phyloP scores from a whole-genome alignment of 37 sponge, comb jelly and placozoan species.

The Agelas oroides region DNA sequence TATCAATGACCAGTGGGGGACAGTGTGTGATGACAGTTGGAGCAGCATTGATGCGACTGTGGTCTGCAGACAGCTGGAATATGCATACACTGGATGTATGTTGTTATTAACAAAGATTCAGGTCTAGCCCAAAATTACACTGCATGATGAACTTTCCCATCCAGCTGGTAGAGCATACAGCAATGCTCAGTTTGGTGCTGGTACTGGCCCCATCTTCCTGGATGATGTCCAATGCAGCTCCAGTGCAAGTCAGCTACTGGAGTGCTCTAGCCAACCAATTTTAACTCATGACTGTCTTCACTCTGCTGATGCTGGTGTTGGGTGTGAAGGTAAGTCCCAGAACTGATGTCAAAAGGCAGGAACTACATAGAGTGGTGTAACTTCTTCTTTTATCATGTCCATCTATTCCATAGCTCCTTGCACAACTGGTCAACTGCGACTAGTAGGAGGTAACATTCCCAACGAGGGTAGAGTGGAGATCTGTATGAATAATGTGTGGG shows the following conservation, averaged over 20 bases:
- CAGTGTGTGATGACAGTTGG: not conserved
- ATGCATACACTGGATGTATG: too few relatives aligned
- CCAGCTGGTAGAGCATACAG: not conserved
- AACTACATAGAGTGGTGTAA: not conserved
- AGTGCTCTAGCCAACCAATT: too few relatives aligned
- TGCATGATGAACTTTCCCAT: too few relatives aligned
- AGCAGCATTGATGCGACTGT: not conserved
- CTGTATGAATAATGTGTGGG: constrained; percentile 14
- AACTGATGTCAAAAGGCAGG: not conserved
- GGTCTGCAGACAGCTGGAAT: not conserved
- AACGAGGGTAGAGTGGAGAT: not conserved
- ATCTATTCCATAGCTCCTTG: too few relatives aligned
- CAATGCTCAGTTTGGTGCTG: too few relatives aligned
- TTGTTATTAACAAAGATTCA: too few relatives aligned
- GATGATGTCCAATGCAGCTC: too few relatives aligned
- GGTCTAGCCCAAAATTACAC: too few relatives aligned
- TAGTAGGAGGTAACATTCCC: not conserved
- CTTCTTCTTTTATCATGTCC: too few relatives aligned
- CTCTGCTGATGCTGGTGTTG: constrained; percentile 3
- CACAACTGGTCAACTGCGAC: constrained; percentile 5
- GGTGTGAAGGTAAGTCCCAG: too few relatives aligned
- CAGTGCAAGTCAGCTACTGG: too few relatives aligned
- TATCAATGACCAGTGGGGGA: constrained; percentile 10
- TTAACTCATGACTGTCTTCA: not conserved
- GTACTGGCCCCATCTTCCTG: too few relatives aligned